A percentile compares a stretch with the other conserved stretches of the same genome.
phyloP scores from a whole-genome alignment of 1,140 invertebrate species.

The Lucilia cuprina region DNA sequence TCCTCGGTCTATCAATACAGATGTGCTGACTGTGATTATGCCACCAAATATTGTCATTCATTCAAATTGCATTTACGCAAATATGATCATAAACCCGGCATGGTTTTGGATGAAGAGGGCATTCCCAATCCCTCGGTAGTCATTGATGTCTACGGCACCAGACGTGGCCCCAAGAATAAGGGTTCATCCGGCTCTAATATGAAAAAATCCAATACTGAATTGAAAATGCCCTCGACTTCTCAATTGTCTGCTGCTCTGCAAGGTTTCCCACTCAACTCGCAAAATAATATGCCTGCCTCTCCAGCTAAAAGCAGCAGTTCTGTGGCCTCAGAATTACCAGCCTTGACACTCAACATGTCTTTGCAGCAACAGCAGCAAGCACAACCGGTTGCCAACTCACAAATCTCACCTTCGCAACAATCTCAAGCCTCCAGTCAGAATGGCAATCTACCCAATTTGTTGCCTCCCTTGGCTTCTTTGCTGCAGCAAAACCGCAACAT shows the following conservation, averaged over 20 bases:
- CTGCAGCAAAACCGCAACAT: conserved; percentile 59
- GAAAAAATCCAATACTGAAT: background rate
- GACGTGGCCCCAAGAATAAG: conserved; percentile 83
- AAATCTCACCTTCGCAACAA: conserved; percentile 13
- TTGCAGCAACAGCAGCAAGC: conserved; percentile 36
- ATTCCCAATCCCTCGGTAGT: conserved; percentile 84
- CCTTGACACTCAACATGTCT: conserved; percentile 42
- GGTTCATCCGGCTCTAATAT: conserved; percentile 13
- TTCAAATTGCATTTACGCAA: conserved; percentile 95
- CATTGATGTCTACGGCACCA: conserved; percentile 89
- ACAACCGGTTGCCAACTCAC: background rate
- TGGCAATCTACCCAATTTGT: conserved; percentile 41
- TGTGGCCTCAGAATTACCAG: conserved; percentile 41
- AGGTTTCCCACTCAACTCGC: conserved; percentile 45
- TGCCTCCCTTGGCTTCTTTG: conserved; percentile 55
- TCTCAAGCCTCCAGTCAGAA: conserved; percentile 1
- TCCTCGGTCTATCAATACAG: conserved; percentile 96
- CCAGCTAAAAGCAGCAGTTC: conserved; percentile 37
- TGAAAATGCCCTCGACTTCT: conserved; percentile 40
- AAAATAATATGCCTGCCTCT: conserved; percentile 40
- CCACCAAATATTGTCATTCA: conserved; percentile 98
- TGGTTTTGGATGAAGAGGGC: conserved; percentile 87
- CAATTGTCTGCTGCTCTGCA: conserved; percentile 52
- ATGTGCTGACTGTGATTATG: conserved; percentile 94
- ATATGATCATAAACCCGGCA: conserved; percentile 84